A percentile compares a stretch with the other conserved stretches of the same genome.
Conservation (phyloP, 2,888 invertebrate genomes). For the Lymantria dispar region DNA sequence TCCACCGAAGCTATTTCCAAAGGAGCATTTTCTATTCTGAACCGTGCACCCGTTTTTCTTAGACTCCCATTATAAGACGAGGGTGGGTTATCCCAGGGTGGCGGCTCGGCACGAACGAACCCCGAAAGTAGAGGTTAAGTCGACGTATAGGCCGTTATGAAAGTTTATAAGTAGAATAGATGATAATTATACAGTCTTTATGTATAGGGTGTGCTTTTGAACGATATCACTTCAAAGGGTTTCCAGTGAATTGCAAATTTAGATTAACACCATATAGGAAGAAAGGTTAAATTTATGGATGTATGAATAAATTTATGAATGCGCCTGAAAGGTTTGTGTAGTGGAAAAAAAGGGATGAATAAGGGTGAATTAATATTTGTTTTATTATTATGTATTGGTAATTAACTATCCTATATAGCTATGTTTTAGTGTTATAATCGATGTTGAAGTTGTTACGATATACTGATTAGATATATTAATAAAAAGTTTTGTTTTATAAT, state of each 20-base stretch:
- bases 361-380: too few relatives aligned
- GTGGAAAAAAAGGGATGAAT: background rate
- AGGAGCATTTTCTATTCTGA: conserved; percentile 81
- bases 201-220: conserved; percentile 73
- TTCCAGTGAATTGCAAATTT: conserved; percentile 55
- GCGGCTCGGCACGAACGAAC: conserved; percentile 15
- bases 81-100: conserved; percentile 48
- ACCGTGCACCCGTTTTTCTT: conserved; percentile 81
- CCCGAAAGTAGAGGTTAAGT: conserved; percentile 70
- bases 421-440: too few relatives aligned
- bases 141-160: conserved; percentile 82
- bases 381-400: too few relatives aligned
- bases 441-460: too few relatives aligned
- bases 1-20: conserved; percentile 81
- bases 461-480: too few relatives aligned
- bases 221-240: conserved; percentile 67
- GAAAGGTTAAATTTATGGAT: conserved; percentile 24
- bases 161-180: conserved; percentile 82
- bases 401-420: too few relatives aligned
- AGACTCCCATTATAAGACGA: conserved; percentile 76
- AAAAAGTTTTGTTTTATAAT: too few relatives aligned
- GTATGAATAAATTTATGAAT: conserved; percentile 24
- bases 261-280: conserved; percentile 19
- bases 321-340: conserved; percentile 7
- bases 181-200: conserved; percentile 79